These are phyloP conservation scores for Neocrepidodera transversa DNA, from an alignment of 2,888 invertebrate genomes.

Conservation along the genomic window DNA sequence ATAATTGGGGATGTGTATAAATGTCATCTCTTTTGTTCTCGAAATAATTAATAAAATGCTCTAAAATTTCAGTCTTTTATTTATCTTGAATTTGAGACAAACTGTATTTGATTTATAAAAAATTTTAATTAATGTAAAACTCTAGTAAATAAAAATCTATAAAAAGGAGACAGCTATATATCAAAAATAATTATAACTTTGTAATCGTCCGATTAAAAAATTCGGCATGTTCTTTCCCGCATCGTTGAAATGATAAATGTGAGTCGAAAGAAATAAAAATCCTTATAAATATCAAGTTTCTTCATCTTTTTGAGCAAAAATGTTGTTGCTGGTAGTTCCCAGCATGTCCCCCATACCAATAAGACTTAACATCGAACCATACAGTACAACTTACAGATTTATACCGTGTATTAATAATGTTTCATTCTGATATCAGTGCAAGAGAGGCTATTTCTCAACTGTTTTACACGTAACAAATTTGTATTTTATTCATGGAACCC, in stretches of 20 bases:
- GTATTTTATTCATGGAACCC: constrained; percentile 56
- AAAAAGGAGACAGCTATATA: too few species aligned
- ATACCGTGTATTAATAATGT: constrained; percentile 52
- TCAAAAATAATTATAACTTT: too few species aligned
- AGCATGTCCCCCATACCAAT: constrained; percentile 44
- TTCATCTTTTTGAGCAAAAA: constrained; percentile 45
- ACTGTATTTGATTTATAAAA: too few species aligned
- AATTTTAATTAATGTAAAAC: too few species aligned
- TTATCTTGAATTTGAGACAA: too few species aligned
- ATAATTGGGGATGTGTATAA: too few species aligned
- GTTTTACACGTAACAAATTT: constrained; percentile 56
- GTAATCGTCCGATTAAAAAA: too few species aligned
- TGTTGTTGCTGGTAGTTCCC: constrained; percentile 47
- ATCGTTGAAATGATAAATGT: constrained; percentile 40
- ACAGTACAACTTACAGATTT: constrained; percentile 50
- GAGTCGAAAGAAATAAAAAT: constrained; percentile 36
- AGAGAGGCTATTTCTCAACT: constrained; percentile 43
- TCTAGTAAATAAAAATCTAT: too few species aligned
- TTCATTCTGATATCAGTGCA: constrained; percentile 46
- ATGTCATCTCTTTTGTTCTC: too few species aligned
- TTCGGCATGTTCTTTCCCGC: constrained; percentile 25
- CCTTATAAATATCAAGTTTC: constrained; percentile 43
- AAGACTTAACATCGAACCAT: constrained; percentile 45
- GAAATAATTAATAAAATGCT: too few species aligned
- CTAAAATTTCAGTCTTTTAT: too few species aligned